These are phyloP conservation scores for Catharus minimus DNA, from an alignment of 2,113 vertebrate genomes.

Conservation along the genomic window DNA sequence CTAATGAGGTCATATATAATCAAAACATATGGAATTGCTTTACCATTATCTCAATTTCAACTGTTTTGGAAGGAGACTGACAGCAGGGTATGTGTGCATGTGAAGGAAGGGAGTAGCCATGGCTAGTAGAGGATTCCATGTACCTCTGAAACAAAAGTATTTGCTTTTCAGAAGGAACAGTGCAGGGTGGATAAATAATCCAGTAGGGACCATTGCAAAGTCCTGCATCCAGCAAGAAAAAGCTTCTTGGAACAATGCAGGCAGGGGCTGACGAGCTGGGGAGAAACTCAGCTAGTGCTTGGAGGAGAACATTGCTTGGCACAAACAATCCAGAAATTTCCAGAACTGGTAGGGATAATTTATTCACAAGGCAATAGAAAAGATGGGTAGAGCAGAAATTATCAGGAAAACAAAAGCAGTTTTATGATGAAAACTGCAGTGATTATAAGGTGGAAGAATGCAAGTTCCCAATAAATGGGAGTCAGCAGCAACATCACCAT, in stretches of 20 bases:
- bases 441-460: background rate
- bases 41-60: slow-evolving; percentile 4
- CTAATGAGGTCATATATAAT: slow-evolving; percentile 48
- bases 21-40: slow-evolving; percentile 46
- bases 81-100: fast-evolving
- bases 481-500: background rate
- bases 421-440: background rate
- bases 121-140: background rate
- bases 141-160: background rate
- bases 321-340: background rate
- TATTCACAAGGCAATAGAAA: background rate
- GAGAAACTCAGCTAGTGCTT: background rate
- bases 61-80: background rate
- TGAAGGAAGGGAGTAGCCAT: background rate
- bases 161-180: background rate
- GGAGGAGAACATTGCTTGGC: background rate
- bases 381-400: background rate
- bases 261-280: background rate
- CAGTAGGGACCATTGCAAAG: background rate
- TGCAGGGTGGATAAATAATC: background rate
- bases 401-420: background rate
- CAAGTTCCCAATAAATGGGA: background rate
- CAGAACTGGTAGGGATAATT: background rate
- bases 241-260: background rate
- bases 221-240: background rate